Base-by-base conservation (phyloP, 2,888 invertebrate species). In the Oscheius sp. region DNA sequence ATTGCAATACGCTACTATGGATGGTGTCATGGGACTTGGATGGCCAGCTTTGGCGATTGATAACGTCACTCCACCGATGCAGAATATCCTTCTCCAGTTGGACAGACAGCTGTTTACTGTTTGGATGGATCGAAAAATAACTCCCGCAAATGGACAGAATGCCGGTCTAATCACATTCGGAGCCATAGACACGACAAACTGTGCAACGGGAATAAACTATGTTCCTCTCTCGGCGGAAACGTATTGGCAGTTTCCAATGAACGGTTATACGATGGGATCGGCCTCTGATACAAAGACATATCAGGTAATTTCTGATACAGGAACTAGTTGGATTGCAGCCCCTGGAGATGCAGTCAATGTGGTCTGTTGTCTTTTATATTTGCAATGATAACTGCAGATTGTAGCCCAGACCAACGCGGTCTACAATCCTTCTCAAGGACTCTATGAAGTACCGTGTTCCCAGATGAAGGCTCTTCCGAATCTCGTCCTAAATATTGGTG, bases 1-100 rank as follows among this genome's bases (percentile, higher is more conserved):
- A 44, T 74, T 78, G 73, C 81, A 81, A 50, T 76, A 81, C 71
- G 78, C 79, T 61, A 81, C 82, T 62, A 74, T 82, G 28, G 81
- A 81, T 72, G 82, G 82, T 66, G 82, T 82, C 71, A 67, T 82
- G 64, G 82, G 82, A 66, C 78, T 82, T 59, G 82, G 82, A 69
- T 82, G 82, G 82, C 82, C 82, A 59, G 69, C 80, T 20, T 75
- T 98, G 85, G 90, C 96, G 0, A 95, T 96, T 71, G 94, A 95
- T 88, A 91, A 92, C 69, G 95, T 97, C 61, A 89, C 89, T 41
- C 95, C 97, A 0, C 93, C 95, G 61, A 95, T 98, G 88, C 92
- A 95, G 88, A 92, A 92, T 86, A 93, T 97, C 92, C 90, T 93
- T 70, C 88, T 90, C 50, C 95, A 96, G 88, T 79, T 88, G 1